Conservation (phyloP, 2,888 invertebrate genomes). For the Drosophila histrio region DNA sequence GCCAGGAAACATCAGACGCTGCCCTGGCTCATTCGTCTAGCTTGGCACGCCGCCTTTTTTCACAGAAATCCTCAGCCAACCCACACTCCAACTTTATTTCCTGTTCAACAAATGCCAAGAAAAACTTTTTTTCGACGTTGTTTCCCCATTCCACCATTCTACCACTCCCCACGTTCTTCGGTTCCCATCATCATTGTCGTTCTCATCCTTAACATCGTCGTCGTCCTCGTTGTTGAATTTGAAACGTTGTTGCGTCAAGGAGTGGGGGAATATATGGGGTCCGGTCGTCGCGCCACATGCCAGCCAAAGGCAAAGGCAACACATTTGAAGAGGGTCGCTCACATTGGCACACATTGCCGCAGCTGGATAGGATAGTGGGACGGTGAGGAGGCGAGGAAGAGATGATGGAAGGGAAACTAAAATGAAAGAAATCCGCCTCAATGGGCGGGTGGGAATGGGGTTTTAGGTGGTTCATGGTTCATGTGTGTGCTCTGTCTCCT, state of each 20-base stretch:
- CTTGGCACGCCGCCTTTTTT: conserved; percentile 63
- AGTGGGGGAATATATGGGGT: conserved; percentile 45
- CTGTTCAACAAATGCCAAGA: conserved; percentile 81
- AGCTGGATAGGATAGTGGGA: conserved; percentile 3
- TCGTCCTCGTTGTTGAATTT: conserved; percentile 62
- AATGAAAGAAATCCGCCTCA: conserved; percentile 74
- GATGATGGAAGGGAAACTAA: conserved; percentile 66
- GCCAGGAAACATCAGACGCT: conserved; percentile 56
- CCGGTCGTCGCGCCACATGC: conserved; percentile 70
- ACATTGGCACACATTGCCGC: conserved; percentile 52
- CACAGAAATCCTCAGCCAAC: conserved; percentile 16
- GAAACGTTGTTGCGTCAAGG: conserved; percentile 60
- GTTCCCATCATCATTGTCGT: conserved; percentile 52
- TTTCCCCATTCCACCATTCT: conserved; percentile 18
- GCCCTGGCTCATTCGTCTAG: conserved; percentile 65
- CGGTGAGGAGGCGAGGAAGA: not conserved
- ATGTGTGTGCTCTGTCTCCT: conserved; percentile 30
- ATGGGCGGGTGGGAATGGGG: conserved; percentile 10
- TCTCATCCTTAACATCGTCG: conserved; percentile 38
- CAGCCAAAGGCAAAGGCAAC: conserved; percentile 58
- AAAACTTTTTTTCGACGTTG: conserved; percentile 66
- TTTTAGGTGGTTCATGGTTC: conserved; percentile 10
- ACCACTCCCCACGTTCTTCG: not conserved
- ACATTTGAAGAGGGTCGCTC: conserved; percentile 77
- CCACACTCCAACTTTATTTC: conserved; percentile 59